Evolutionary conservation across 2,113 vertebrate genomes (phyloP), one percentile per base, ranked within the genome.

Genomic region (Cyprinodon tularosa): DNA sequence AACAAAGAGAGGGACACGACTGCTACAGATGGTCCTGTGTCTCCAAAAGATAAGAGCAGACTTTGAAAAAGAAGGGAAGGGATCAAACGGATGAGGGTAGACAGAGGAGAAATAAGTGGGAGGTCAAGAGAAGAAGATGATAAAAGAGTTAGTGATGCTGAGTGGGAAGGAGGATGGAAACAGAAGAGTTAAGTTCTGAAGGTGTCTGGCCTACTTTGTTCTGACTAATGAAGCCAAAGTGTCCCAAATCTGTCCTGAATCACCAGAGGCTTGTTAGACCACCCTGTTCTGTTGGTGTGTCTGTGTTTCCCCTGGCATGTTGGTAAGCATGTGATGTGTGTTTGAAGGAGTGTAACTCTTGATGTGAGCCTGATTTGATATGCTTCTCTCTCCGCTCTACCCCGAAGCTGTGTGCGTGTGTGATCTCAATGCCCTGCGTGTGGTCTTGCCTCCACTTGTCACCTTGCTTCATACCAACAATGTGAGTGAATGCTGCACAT

Each of bases 161-260:
- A 75, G 73, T 22, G 65, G 59, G 82, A 67, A 60, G 37, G 57
- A 72, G 50, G 36, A 68, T 14, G 38, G 79, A 77, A 81, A 77
- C 47, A 68, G 45, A 47, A 81, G 69, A 71, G 67, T 53, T 48
- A 71, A 66, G 81, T 84, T 90, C 81, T 75, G 73, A 86, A 81
- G 85, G 90, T 91, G 90, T 86, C 82, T 93, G 93, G 81, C 93
- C 94, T 92, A 94, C 89, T 94, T 94, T 90, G 83, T 74, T 86
- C 77, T 92, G 90, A 94, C 86, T 93, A 93, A 94, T 92, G 88
- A 93, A 93, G 78, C 88, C 74, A 77, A 87, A 90, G 82, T 92
- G 93, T 93, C 92, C 92, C 85, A 86, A 92, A 92, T 95, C 90
- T 92, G 91, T 93, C 90, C 90, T 80, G 89, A 79, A 82, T 81